phyloP scores from a whole-genome alignment of 2,888 invertebrate species.

The Agrotis clavis region DNA sequence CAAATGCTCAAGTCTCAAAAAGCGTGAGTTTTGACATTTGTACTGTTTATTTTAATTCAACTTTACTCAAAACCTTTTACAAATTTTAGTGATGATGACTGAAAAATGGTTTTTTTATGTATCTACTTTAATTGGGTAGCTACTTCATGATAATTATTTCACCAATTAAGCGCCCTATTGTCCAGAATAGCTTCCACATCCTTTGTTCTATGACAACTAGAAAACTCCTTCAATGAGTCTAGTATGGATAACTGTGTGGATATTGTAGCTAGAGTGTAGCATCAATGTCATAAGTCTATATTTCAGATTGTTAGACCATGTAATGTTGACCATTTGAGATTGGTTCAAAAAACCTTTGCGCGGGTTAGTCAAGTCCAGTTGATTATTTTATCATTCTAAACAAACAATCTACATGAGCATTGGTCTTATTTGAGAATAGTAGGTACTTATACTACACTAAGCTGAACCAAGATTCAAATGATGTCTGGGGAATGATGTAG shows the following conservation, averaged over 20 bases:
- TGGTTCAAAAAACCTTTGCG: too few species aligned
- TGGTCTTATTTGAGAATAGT: too few species aligned
- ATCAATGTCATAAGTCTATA: background rate
- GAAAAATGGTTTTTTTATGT: background rate
- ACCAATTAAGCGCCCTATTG: background rate
- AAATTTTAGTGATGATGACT: background rate
- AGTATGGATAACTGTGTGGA: background rate
- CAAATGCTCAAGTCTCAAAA: slow-evolving; percentile 91
- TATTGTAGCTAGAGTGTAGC: background rate
- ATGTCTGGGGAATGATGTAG: too few species aligned
- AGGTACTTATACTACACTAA: too few species aligned
- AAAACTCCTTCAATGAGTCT: background rate
- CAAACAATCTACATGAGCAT: too few species aligned
- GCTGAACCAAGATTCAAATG: too few species aligned
- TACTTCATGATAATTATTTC: background rate
- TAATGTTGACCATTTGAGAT: too few species aligned
- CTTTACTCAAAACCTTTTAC: too few species aligned
- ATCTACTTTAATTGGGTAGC: background rate
- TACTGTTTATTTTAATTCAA: background rate
- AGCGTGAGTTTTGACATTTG: slow-evolving; percentile 79
- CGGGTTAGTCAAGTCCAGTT: too few species aligned
- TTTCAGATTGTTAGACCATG: too few species aligned
- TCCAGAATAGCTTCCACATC: background rate
- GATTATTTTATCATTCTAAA: too few species aligned
- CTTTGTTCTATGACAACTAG: background rate